A percentile compares a stretch with the other conserved stretches of the same genome.
These are phyloP conservation scores for Vulpes ferrilata DNA, from an alignment of 2,113 vertebrate genomes.

Conservation along the genomic window DNA sequence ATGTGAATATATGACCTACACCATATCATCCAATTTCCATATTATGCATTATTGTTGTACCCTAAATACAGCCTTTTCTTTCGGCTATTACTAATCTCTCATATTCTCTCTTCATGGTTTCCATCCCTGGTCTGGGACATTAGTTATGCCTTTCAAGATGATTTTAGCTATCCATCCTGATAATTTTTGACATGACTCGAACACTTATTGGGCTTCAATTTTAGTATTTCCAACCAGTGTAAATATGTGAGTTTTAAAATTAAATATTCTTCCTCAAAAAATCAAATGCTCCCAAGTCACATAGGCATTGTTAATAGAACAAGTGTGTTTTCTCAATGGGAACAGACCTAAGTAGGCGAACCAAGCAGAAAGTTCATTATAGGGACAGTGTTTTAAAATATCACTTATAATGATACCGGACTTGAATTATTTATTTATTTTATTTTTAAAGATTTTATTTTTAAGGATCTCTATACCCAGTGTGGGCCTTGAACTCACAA, in stretches of 20 bases:
- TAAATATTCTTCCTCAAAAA: not conserved
- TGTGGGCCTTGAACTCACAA: not conserved
- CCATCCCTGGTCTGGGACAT: not conserved
- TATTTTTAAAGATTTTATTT: not conserved
- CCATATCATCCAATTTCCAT: not conserved
- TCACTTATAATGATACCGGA: not conserved
- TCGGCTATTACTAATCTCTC: not conserved
- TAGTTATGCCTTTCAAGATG: not conserved
- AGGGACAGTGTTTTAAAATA: slow-evolving; percentile 41
- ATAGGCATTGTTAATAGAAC: not conserved
- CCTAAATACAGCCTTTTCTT: not conserved
- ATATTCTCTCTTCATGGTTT: not conserved
- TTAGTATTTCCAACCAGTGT: not conserved
- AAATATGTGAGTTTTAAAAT: slow-evolving; percentile 32
- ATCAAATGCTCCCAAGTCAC: not conserved
- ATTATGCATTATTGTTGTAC: not conserved
- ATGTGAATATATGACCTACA: not conserved
- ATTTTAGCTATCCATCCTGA: not conserved
- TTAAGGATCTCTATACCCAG: not conserved
- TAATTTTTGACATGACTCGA: slow-evolving; percentile 12
- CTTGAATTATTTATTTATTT: not conserved
- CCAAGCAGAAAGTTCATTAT: slow-evolving; percentile 38
- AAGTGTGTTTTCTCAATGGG: slow-evolving; percentile 38
- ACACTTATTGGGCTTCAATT: not conserved
- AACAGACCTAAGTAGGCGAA: not conserved